Evolutionary conservation across 2,113 vertebrate species (phyloP).

Genomic region (Elachura formosa): DNA sequence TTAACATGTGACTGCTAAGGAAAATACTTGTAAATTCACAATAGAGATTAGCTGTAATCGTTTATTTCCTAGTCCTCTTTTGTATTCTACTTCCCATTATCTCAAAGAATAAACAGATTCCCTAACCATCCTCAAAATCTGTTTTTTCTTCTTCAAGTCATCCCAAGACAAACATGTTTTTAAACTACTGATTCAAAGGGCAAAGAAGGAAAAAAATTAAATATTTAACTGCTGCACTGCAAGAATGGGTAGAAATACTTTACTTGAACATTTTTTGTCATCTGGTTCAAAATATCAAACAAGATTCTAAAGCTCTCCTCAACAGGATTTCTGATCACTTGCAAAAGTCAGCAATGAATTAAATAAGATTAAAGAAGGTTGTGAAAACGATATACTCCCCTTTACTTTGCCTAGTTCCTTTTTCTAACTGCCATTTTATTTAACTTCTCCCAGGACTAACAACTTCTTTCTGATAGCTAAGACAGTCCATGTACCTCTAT

Average conservation of each 20-base stretch:
- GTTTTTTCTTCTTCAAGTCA: not conserved
- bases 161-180: not conserved
- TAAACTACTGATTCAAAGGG: not conserved
- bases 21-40: not conserved
- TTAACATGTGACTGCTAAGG: not conserved
- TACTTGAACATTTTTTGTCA: not conserved
- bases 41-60: not conserved
- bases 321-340: not conserved
- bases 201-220: not conserved
- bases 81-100: not conserved
- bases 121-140: not conserved
- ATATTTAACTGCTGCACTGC: not conserved
- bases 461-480: not conserved
- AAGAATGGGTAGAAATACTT: not conserved
- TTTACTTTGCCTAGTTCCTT: not conserved
- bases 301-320: not conserved
- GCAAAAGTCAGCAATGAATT: not conserved
- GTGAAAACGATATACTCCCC: not conserved
- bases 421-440: not conserved
- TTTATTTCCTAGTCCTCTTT: not conserved
- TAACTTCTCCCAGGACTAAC: not conserved
- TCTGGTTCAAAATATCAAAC: not conserved
- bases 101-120: not conserved
- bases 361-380: not conserved
- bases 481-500: not conserved